Conservation (phyloP, 2,797 vertebrate species). For the Clarias platycephalus region DNA sequence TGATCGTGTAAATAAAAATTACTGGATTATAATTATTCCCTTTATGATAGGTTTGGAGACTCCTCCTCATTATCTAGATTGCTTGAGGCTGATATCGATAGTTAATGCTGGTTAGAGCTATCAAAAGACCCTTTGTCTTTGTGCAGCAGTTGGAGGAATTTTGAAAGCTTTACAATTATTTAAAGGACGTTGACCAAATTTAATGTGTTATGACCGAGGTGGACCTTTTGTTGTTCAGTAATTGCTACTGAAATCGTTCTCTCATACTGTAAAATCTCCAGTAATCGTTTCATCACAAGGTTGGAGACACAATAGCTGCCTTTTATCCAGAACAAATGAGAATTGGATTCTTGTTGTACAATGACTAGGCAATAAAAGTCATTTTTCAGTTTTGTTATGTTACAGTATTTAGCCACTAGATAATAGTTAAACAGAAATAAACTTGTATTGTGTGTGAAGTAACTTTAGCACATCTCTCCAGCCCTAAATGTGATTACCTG, state of each 20-base stretch:
- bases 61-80: too few species aligned
- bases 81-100: background rate
- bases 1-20: background rate
- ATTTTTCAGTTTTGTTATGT: background rate
- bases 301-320: background rate
- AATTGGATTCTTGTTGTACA: background rate
- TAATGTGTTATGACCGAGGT: background rate
- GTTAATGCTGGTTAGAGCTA: background rate
- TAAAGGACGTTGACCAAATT: background rate
- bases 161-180: background rate
- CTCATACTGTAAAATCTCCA: background rate
- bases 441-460: too few species aligned
- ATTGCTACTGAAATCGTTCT: background rate
- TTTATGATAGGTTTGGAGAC: too few species aligned
- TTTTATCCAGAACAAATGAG: background rate
- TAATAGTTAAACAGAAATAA: too few species aligned
- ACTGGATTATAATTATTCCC: background rate
- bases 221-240: background rate
- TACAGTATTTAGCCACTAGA: too few species aligned
- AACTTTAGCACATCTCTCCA: too few species aligned
- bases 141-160: background rate
- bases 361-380: background rate
- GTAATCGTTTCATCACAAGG: background rate
- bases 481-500: too few species aligned
- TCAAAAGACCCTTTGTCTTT: background rate